A percentile compares a stretch with the other conserved stretches of the same genome.
phyloP scores from a whole-genome alignment of 2,888 invertebrate genomes.

The Plagodis pulveraria region DNA sequence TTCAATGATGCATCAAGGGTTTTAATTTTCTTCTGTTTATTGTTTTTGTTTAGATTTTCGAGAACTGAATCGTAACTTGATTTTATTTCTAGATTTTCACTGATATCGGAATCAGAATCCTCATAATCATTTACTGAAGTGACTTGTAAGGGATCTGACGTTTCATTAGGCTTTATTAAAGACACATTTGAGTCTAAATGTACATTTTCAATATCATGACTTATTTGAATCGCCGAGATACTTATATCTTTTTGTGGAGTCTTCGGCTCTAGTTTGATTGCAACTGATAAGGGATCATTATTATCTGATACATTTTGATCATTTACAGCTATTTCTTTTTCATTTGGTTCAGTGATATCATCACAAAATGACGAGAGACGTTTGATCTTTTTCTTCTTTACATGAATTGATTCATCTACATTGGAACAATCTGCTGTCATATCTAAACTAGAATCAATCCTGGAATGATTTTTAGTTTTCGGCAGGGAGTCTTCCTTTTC shows the following conservation, averaged over 20 bases:
- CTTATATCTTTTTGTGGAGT: constrained; percentile 60
- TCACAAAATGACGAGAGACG: constrained; percentile 52
- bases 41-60: constrained; percentile 50
- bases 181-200: constrained; percentile 55
- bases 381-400: constrained; percentile 50
- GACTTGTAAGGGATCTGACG: constrained; percentile 62
- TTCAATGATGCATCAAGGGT: constrained; percentile 61
- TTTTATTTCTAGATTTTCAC: constrained; percentile 69
- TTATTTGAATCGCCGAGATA: constrained; percentile 56
- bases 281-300: constrained; percentile 58
- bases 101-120: constrained; percentile 52
- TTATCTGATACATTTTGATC: constrained; percentile 47
- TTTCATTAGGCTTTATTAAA: constrained; percentile 51
- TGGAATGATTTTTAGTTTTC: constrained; percentile 60
- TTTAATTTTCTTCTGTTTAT: constrained; percentile 51
- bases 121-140: constrained; percentile 42
- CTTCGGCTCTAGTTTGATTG: constrained; percentile 65
- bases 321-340: constrained; percentile 65
- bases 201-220: constrained; percentile 59
- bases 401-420: constrained; percentile 35
- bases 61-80: constrained; percentile 70
- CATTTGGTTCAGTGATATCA: constrained; percentile 47
- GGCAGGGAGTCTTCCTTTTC: constrained; percentile 48
- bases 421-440: constrained; percentile 38
- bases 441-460: constrained; percentile 66